A percentile compares a stretch with the other conserved stretches of the same genome.
These are phyloP conservation scores for Tortrix viridana DNA, from an alignment of 2,888 invertebrate genomes.

Conservation along the genomic window DNA sequence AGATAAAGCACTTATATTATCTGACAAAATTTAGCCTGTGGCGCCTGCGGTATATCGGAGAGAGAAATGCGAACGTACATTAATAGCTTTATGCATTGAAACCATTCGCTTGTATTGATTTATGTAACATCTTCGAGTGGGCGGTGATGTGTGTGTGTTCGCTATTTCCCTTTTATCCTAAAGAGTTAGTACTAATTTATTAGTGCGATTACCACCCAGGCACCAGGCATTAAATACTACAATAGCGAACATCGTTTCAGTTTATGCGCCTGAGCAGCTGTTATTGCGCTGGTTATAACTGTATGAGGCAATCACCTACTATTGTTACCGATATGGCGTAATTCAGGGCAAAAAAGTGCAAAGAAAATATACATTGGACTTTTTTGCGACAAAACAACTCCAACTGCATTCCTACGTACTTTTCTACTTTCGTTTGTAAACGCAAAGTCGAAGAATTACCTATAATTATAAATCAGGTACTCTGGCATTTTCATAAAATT, in stretches of 20 bases:
- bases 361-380: too few species aligned
- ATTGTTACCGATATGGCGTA: background rate
- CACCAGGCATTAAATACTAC: slow-evolving; percentile 36
- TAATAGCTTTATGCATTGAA: slow-evolving; percentile 64
- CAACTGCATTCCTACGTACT: too few species aligned
- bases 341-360: too few species aligned
- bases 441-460: too few species aligned
- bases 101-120: slow-evolving; percentile 69
- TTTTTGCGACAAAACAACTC: too few species aligned
- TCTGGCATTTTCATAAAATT: too few species aligned
- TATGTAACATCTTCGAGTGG: slow-evolving; percentile 62
- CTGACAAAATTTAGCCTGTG: slow-evolving; percentile 42
- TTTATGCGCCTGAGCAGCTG: slow-evolving; percentile 21
- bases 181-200: slow-evolving; percentile 39
- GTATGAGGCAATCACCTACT: slow-evolving; percentile 3
- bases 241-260: slow-evolving; percentile 30
- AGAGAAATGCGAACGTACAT: slow-evolving; percentile 45
- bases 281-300: slow-evolving; percentile 3
- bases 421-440: too few species aligned
- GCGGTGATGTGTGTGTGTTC: slow-evolving; percentile 61
- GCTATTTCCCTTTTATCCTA: slow-evolving; percentile 53
- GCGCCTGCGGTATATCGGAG: slow-evolving; percentile 20
- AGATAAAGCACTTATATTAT: slow-evolving; percentile 10
- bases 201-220: slow-evolving; percentile 38
- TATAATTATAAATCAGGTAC: too few species aligned